These are phyloP conservation scores for Drosophila persimilis DNA, from an alignment of 1,140 invertebrate species.

Conservation along the genomic window DNA sequence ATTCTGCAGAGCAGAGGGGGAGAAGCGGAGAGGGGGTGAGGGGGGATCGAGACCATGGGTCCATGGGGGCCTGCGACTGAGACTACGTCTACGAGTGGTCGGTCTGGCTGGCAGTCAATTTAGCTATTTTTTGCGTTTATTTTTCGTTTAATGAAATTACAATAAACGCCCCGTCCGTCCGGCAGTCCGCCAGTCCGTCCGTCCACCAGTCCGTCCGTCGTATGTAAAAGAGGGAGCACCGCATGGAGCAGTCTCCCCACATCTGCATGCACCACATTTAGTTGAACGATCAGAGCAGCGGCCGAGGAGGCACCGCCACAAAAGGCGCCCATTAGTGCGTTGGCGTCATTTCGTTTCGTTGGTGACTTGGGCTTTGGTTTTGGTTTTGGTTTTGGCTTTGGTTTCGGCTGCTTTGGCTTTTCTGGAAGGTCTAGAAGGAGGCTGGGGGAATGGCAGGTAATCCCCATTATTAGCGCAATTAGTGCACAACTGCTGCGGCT, in stretches of 20 bases:
- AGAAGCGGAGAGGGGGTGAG: too few relatives aligned
- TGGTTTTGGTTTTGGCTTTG: conserved; percentile 6
- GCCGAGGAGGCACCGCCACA: conserved; percentile 30
- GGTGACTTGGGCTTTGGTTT: conserved; percentile 10
- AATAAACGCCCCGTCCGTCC: conserved; percentile 58
- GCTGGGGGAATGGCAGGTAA: conserved; percentile 34
- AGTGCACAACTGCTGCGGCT: conserved; percentile 39
- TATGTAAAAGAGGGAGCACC: conserved; percentile 44
- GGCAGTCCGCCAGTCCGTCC: too few relatives aligned
- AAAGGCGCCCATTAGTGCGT: conserved; percentile 69
- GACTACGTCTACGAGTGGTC: neutral
- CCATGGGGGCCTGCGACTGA: neutral
- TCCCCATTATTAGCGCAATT: conserved; percentile 80
- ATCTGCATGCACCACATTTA: conserved; percentile 33
- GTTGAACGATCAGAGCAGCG: conserved; percentile 8
- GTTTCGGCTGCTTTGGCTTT: conserved; percentile 24
- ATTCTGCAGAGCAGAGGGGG: too few relatives aligned
- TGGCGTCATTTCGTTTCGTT: conserved; percentile 51
- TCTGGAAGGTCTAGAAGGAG: conserved; percentile 2
- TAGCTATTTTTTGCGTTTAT: conserved; percentile 67
- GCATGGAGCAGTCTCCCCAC: conserved; percentile 4
- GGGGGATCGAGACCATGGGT: conserved; percentile 7
- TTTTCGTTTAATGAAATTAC: conserved; percentile 80
- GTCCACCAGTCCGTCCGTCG: conserved; percentile 18
- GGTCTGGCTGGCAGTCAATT: conserved; percentile 46